Base-by-base conservation (phyloP, 1,140 invertebrate species). In the Hycleus cichorii region DNA sequence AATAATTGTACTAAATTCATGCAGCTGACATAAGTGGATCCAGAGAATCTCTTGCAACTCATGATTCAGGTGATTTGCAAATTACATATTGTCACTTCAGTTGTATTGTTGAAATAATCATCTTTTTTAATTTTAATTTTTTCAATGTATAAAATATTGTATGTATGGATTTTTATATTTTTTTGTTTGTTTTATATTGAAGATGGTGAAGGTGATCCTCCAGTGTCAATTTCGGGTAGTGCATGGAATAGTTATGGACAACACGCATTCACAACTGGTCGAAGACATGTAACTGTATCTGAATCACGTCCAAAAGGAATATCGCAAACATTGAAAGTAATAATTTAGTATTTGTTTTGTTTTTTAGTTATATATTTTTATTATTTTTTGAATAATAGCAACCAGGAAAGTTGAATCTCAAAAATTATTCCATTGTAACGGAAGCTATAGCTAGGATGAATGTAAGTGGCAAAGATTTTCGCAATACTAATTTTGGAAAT, bases 391-490 rank as follows among this genome's bases (percentile, higher is more conserved):
- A 32, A 5, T 5, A 32, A 32, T 72, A 87, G 79, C 89, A 91
- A 81, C 90, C 90, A 5, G 91, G 91, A 48, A 93, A 93, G 78
- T 78, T 94, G 64, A 91, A 94, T 72, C 80, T 93, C 76, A 92
- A 91, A 73, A 91, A 91, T 72, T 94, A 88, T 75, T 85, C 89
- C 24, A 83, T 91, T 69, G 89, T 94, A 10, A 91, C 89, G 60
- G 89, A 93, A 71, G 90, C 89, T n/a, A 84, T 88, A 65, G 84
- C 85, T 39, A 77, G 85, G 65, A 86, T 90, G 83, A 88, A 84
- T 66, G 78, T 89, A 59, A 80, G 77, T 44, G 79, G 81, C 49
- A 82, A 82, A 62, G 77, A 80, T 43, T 45, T 74, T 75, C 39
- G 74, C 70, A 71, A 71, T 77, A 57, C 72, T 60, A 67, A 69